These are phyloP conservation scores for Capromys pilorides DNA, from an alignment of 2,797 vertebrate genomes.

Conservation along the genomic window DNA sequence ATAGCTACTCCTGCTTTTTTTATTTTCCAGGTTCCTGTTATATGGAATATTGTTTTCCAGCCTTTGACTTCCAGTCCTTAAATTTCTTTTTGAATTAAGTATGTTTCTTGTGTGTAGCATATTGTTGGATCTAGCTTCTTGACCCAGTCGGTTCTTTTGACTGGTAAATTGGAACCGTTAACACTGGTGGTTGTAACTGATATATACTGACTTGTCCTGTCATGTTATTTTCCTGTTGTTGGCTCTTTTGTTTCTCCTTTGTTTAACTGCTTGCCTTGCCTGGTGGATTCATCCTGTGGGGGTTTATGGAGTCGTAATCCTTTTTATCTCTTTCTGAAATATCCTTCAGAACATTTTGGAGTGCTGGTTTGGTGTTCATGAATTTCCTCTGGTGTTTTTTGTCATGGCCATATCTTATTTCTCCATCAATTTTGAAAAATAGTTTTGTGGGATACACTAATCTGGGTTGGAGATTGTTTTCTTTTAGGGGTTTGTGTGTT, in stretches of 20 bases:
- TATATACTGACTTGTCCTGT: not conserved
- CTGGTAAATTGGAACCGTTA: not conserved
- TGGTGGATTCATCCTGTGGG: not conserved
- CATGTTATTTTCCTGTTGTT: not conserved
- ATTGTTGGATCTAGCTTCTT: not conserved
- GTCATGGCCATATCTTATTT: not conserved
- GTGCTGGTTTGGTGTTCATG: not conserved
- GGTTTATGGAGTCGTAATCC: not conserved
- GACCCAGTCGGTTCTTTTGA: not conserved
- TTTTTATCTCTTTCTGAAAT: not conserved
- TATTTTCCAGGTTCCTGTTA: not conserved
- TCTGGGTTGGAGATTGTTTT: not conserved
- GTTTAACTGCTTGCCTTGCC: not conserved
- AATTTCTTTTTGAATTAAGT: not conserved
- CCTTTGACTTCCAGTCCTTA: not conserved
- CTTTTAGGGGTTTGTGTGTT: not conserved
- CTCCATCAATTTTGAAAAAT: not conserved
- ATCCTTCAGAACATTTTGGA: not conserved
- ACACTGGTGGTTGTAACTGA: not conserved
- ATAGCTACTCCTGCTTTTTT: not conserved
- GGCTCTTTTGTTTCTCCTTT: not conserved
- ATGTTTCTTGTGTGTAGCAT: not conserved
- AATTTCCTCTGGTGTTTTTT: not conserved
- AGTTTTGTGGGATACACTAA: not conserved
- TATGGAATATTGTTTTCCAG: not conserved